Conservation (phyloP, 2,113 vertebrate species). For the Spea multiplicata region DNA sequence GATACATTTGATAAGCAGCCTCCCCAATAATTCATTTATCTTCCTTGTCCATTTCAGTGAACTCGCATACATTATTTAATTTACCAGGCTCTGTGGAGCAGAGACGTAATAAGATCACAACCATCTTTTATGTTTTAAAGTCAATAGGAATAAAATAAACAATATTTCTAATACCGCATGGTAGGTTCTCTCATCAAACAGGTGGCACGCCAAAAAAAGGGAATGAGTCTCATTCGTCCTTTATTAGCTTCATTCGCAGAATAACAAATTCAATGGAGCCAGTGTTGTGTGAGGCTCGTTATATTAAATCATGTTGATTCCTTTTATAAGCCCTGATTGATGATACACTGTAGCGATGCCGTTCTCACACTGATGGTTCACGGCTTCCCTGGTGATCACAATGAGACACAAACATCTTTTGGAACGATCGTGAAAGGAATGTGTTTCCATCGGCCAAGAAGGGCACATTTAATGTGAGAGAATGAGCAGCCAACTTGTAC, state of each 20-base stretch:
- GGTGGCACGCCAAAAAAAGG: not conserved
- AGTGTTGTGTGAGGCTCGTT: not conserved
- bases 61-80: no score
- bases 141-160: not conserved
- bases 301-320: not conserved
- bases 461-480: not conserved
- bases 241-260: conserved; percentile 19
- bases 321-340: not conserved
- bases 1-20: no score
- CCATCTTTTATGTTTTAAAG: no score
- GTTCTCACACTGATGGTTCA: not conserved
- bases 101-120: no score
- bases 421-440: not conserved
- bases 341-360: not conserved
- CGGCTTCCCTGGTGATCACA: not conserved
- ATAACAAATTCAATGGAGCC: conserved; percentile 8
- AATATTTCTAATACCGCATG: not conserved
- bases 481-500: not conserved
- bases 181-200: not conserved
- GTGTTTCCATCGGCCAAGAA: not conserved
- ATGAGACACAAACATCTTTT: not conserved
- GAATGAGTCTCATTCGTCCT: not conserved
- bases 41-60: no score
- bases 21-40: no score
- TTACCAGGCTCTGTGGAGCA: no score